A percentile compares a stretch with the other conserved stretches of the same genome.
phyloP scores from a whole-genome alignment of 2,113 vertebrate species.

The Muscicapa adusta region DNA sequence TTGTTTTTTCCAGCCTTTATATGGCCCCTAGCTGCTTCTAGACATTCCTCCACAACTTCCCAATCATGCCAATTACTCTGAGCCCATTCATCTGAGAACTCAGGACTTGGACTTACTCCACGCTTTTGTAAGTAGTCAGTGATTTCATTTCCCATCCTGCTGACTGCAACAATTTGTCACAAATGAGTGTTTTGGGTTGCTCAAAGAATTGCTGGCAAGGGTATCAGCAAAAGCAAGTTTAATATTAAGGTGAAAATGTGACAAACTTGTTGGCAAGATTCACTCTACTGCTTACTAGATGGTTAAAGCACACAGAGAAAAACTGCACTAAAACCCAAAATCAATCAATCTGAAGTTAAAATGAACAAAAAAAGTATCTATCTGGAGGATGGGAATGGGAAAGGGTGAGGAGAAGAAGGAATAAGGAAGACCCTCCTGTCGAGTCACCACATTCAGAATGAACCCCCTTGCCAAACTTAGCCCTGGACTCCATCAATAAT shows the following conservation, averaged over 20 bases:
- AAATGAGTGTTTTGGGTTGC: background rate
- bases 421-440: background rate
- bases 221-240: background rate
- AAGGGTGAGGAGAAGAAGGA: background rate
- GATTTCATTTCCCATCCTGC: too few relatives aligned
- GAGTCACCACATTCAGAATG: background rate
- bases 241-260: background rate
- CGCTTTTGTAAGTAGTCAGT: too few relatives aligned
- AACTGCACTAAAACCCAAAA: background rate
- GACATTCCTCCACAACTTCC: too few relatives aligned
- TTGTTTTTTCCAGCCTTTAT: too few relatives aligned
- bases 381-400: background rate
- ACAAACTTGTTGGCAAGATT: background rate
- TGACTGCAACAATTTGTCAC: too few relatives aligned
- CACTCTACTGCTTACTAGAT: background rate
- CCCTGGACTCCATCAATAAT: background rate
- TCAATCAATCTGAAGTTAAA: background rate
- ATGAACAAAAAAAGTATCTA: background rate
- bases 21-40: too few relatives aligned
- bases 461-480: background rate
- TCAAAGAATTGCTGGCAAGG: background rate
- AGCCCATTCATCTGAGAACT: too few relatives aligned
- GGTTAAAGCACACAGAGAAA: background rate
- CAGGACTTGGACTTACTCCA: too few relatives aligned
- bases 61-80: too few relatives aligned